Evolutionary conservation across 2,797 vertebrate species (phyloP), one percentile per base, ranked within the genome.

Genomic region (Sebastiscus tertius): DNA sequence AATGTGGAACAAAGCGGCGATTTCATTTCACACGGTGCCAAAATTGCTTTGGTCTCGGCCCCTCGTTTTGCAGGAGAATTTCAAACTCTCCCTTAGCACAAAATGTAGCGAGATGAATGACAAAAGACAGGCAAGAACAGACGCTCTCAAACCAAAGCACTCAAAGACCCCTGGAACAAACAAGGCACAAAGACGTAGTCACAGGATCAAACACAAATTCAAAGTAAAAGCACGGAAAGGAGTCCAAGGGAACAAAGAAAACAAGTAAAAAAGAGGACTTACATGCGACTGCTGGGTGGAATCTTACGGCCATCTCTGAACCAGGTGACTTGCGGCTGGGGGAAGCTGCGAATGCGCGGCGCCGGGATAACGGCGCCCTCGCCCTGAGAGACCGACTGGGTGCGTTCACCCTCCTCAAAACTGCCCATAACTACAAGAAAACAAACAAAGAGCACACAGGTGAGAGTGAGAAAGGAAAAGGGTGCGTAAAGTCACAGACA

Each of bases 301-400:
- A 99, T 99, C 94, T 99, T 99, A 46, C 98, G 95, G 1, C 98
- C 98, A 0, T 99, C 98, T 0, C 97, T 94, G 93, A 97, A 99
- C 98, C 98, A 99, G 56, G 98, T 99, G 93, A 99, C 98, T 90
- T 99, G 98, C 0, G 98, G 98, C 72, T 95, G 97, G 4, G 98
- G 98, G 87, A 98, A 99, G 91, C 98, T 99, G 93, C 96, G 94
- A 52, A 99, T 99, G 87, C 84, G 96, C 0, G 98, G 98, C 0
- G 98, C 97, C 0, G 36, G 93, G 87, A 99, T 91, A 8, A 98
- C 96, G 0, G 98, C 98, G 0, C 98, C 98, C 72, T 98, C 97
- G 3, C 98, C 98, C 5, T 99, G 98, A 24, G 97, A 98, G 75
- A 99, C 94, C 0, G 94, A 95, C 93, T 98, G 97, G 76, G 81